These are phyloP conservation scores for Ailuropoda melanoleuca DNA, from an alignment of 2,113 vertebrate genomes.

Conservation along the genomic window DNA sequence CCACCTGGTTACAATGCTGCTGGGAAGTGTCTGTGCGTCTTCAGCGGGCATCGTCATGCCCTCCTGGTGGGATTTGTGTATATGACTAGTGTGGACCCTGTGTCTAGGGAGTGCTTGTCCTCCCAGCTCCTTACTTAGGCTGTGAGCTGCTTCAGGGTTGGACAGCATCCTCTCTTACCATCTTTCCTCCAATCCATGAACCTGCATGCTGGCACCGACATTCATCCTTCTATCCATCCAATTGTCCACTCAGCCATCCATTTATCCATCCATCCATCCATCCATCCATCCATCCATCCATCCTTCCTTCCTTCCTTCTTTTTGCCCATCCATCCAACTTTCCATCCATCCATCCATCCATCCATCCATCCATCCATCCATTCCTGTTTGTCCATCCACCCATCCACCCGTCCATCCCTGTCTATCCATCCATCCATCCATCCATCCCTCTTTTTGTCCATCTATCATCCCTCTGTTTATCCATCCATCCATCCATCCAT, in stretches of 20 bases:
- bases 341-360: rapidly evolving
- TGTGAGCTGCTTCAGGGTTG: neutral
- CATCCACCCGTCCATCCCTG: rapidly evolving
- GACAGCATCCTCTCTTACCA: neutral
- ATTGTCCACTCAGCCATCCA: neutral
- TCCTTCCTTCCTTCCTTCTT: neutral
- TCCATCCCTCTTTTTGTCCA: no score
- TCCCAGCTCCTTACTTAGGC: neutral
- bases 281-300: neutral
- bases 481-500: neutral
- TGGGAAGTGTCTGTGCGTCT: rapidly evolving
- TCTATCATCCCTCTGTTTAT: neutral
- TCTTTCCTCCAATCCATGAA: neutral
- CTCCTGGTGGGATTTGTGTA: rapidly evolving
- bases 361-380: neutral
- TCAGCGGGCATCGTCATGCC: rapidly evolving
- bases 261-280: neutral
- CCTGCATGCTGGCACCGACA: neutral
- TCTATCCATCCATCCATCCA: rapidly evolving
- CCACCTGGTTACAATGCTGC: no score
- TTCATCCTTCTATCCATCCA: neutral
- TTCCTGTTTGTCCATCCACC: neutral
- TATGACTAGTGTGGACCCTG: neutral
- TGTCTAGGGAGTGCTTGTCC: neutral
- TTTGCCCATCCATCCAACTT: neutral